These are phyloP conservation scores for Muricea muricata DNA, from an alignment of 92 coral and sea anemone genomes.

Conservation along the genomic window DNA sequence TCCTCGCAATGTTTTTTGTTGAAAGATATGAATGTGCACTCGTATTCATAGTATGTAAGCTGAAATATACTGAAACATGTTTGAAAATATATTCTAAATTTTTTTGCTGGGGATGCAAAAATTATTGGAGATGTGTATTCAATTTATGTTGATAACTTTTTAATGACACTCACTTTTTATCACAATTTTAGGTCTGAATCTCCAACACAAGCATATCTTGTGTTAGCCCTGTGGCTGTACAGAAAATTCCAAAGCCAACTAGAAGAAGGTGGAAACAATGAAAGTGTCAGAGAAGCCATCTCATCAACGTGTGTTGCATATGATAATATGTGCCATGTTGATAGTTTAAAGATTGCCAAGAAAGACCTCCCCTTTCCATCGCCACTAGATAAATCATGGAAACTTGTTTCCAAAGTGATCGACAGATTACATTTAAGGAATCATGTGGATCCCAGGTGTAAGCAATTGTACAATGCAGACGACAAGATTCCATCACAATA, in stretches of 20 bases:
- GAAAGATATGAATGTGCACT: neutral
- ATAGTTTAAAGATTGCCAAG: conserved; percentile 30
- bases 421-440: conserved; percentile 51
- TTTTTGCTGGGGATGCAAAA: no score
- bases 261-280: neutral
- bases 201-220: neutral
- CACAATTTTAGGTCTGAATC: neutral
- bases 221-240: neutral
- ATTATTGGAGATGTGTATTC: no score
- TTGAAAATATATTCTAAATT: no score
- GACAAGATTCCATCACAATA: neutral
- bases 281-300: neutral
- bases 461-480: conserved; percentile 54
- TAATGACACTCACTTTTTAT: neutral
- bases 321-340: conserved; percentile 68
- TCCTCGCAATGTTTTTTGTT: neutral
- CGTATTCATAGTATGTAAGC: neutral
- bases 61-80: no score
- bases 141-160: neutral
- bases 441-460: conserved; percentile 55
- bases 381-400: conserved; percentile 45
- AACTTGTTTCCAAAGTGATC: conserved; percentile 26
- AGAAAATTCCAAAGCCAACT: neutral
- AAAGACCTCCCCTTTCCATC: conserved; percentile 30
- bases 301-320: neutral